Evolutionary conservation across 2,113 vertebrate genomes (phyloP), one percentile per base, ranked within the genome.

Genomic region (Urocolius indicus): DNA sequence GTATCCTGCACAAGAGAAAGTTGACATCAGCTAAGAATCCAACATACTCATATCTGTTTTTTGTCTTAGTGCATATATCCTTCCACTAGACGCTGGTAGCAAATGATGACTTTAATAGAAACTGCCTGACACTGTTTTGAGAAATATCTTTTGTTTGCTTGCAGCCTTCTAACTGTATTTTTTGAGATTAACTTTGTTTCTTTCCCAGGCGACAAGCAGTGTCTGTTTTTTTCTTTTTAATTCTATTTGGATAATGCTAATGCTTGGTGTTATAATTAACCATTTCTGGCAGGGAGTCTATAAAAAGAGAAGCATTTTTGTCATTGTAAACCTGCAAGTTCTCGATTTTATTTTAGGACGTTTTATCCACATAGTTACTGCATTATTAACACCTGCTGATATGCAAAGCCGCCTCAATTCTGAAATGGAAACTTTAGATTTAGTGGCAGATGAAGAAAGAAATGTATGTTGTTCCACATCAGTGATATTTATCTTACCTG

Each of bases 1-100:
- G 34, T 99, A 99, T 78, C 98, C 99, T 99, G 91, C 5, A 67
- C 84, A 49, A 77, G 80, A 91, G 63, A 96, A 94, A 84, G 38
- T 5, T 27, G 36, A 22, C 15, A 19, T 96, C 77, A 93, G 80
- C 9, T 19, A 23, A 34, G 16, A 27, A 32, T 22, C 22, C 46
- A 51, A 20, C 59, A 49, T 34, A 3, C 34, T 41, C 12, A 6
- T 5, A 16, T 16, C 36, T 69, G n/a, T 72, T 10, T 57, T 29
- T 34, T 3, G 13, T 34, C 41, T 32, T 19, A 29, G 36, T 15
- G 32, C 4, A 4, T 29, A 1, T 24, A 21, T 30, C 29, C 32
- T 78, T 41, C 54, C 34, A 59, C 16, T 3, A 85, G 38, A 16
- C 26, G 16, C n/a, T 11, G 26, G 27, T 51, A 51, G 46, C 17